Conservation (phyloP, 2,113 vertebrate genomes). For the Xyrauchen texanus region DNA sequence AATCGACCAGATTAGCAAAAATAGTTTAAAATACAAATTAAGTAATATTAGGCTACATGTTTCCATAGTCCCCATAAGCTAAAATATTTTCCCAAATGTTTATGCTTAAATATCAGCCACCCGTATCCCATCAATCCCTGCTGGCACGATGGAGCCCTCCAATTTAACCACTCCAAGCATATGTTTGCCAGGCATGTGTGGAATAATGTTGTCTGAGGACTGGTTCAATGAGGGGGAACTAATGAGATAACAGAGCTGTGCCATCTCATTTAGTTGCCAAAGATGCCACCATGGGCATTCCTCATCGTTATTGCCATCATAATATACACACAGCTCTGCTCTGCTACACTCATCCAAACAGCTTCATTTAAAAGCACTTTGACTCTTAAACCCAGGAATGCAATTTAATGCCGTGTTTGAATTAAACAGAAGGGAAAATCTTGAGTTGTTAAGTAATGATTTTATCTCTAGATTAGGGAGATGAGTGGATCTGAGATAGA, state of each 20-base stretch:
- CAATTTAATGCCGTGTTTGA: conserved; percentile 37
- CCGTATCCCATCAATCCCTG: background rate
- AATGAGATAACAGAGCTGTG: conserved; percentile 62
- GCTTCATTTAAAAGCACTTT: conserved; percentile 48
- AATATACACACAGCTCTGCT: conserved; percentile 53
- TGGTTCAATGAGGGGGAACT: conserved; percentile 65
- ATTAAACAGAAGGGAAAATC: conserved; percentile 18
- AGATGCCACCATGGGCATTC: conserved; percentile 56
- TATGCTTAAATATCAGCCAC: too few species aligned
- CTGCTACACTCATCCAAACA: conserved; percentile 36
- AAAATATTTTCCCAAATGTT: too few species aligned
- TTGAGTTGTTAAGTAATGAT: conserved; percentile 23
- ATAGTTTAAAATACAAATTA: too few species aligned
- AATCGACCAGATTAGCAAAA: too few species aligned
- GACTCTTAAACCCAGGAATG: conserved; percentile 12
- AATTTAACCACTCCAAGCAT: conserved; percentile 34
- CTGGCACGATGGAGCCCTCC: background rate
- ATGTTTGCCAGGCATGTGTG: conserved; percentile 51
- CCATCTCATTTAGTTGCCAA: conserved; percentile 55
- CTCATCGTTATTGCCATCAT: conserved; percentile 57
- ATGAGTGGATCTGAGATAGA: background rate
- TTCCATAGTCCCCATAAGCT: too few species aligned
- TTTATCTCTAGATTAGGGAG: background rate
- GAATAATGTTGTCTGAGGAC: conserved; percentile 62
- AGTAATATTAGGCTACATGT: too few species aligned